Evolutionary conservation across 2,888 invertebrate species (phyloP).

Genomic region (Clitarchus hookeri): DNA sequence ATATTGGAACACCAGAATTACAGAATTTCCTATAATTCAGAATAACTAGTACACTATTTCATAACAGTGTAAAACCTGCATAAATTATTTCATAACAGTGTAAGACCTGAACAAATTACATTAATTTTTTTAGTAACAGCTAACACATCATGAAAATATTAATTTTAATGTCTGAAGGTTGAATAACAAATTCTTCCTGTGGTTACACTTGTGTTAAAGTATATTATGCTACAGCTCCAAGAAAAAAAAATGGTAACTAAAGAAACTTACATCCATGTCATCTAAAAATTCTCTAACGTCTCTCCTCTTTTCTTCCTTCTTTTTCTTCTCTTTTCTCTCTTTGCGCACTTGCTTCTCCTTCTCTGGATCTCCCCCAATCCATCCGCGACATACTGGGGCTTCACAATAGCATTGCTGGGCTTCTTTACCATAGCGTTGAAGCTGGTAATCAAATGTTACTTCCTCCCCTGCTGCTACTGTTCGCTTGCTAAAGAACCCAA

Average conservation of each 20-base stretch:
- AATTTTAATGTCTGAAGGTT: no score
- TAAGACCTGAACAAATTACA: no score
- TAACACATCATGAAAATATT: no score
- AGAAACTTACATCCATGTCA: constrained; percentile 63
- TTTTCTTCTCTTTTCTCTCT: constrained; percentile 54
- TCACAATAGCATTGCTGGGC: constrained; percentile 97
- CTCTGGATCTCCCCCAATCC: constrained; percentile 88
- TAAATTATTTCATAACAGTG: no score
- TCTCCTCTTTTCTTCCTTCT: constrained; percentile 43
- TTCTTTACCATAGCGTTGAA: constrained; percentile 94
- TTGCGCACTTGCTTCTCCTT: constrained; percentile 45
- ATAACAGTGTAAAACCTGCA: no score
- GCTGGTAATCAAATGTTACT: constrained; percentile 98
- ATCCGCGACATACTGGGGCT: constrained; percentile 86
- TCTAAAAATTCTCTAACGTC: constrained; percentile 59
- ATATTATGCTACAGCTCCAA: not conserved
- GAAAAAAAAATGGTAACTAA: not conserved
- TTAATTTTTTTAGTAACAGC: no score
- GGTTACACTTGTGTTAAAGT: no score
- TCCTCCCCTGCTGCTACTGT: constrained; percentile 87
- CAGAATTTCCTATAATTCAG: no score
- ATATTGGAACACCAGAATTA: no score
- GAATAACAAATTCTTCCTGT: no score
- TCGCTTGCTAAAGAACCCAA: constrained; percentile 94
- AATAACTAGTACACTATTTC: no score